Evolutionary conservation across 1,140 invertebrate species (phyloP).

Genomic region (Drosophila watanabei): DNA sequence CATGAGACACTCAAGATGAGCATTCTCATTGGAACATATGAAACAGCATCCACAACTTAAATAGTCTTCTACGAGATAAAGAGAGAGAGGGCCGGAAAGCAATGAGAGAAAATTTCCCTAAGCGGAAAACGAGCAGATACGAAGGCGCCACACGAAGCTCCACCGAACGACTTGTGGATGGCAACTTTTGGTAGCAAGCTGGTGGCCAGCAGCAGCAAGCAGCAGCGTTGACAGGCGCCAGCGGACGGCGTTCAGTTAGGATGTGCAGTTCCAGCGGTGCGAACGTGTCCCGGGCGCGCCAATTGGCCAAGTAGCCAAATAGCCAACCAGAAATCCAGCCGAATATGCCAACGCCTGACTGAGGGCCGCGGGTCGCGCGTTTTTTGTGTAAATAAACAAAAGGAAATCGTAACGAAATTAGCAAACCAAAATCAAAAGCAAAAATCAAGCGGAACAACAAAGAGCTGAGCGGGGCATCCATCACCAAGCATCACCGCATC

Average conservation of each 20-base stretch:
- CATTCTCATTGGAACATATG: slow-evolving; percentile 8
- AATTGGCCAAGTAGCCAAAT: slow-evolving; percentile 60
- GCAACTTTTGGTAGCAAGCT: slow-evolving; percentile 69
- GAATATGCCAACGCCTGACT: slow-evolving; percentile 54
- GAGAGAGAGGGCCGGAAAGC: slow-evolving; percentile 24
- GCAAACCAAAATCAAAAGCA: slow-evolving; percentile 9
- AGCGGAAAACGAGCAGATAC: slow-evolving; percentile 16
- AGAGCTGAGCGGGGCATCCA: neutral
- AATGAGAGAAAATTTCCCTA: slow-evolving; percentile 63
- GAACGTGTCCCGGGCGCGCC: slow-evolving; percentile 80
- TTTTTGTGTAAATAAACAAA: slow-evolving; percentile 65
- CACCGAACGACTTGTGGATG: slow-evolving; percentile 36
- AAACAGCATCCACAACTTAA: slow-evolving; percentile 20
- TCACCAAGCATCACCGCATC: slow-evolving; percentile 2
- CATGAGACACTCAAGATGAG: slow-evolving; percentile 8
- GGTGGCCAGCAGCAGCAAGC: slow-evolving; percentile 18
- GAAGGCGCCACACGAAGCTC: slow-evolving; percentile 24
- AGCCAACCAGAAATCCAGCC: slow-evolving; percentile 34
- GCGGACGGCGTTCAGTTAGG: slow-evolving; percentile 73
- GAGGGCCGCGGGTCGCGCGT: slow-evolving; percentile 58
- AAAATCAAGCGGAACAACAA: slow-evolving; percentile 28
- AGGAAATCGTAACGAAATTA: slow-evolving; percentile 4
- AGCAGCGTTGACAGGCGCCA: slow-evolving; percentile 12
- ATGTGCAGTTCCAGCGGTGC: slow-evolving; percentile 84
- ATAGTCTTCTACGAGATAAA: neutral